Conservation (phyloP, 2,888 invertebrate species). For the Rotaria socialis region DNA sequence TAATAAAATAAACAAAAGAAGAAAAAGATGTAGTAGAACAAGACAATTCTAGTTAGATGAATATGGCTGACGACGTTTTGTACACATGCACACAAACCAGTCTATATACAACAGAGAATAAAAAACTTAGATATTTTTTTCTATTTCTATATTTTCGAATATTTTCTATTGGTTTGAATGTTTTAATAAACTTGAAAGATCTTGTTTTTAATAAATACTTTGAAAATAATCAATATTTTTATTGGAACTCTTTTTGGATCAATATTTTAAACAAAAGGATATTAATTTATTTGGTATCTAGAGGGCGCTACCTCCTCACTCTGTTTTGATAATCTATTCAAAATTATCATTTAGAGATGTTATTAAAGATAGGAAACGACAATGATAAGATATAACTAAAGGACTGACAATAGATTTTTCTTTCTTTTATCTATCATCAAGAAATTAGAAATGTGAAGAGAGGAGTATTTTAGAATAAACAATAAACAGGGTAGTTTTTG, state of each 20-base stretch:
- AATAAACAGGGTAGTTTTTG: not conserved
- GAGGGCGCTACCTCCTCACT: not conserved
- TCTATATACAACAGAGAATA: constrained; percentile 9
- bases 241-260: not conserved
- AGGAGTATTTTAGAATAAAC: not conserved
- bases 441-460: not conserved
- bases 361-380: too few relatives aligned
- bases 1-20: not conserved
- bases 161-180: not conserved
- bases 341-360: too few relatives aligned
- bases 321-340: too few relatives aligned
- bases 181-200: not conserved
- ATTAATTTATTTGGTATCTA: not conserved
- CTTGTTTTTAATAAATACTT: not conserved
- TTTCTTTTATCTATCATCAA: not conserved
- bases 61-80: not conserved
- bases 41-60: not conserved
- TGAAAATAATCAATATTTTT: not conserved
- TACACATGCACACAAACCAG: not conserved
- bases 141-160: not conserved
- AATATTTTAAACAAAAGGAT: not conserved
- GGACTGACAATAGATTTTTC: too few relatives aligned
- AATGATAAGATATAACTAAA: too few relatives aligned
- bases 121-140: constrained; percentile 15
- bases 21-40: not conserved